These are phyloP conservation scores for Scaptomyza hsui DNA, from an alignment of 1,140 invertebrate genomes.

Conservation along the genomic window DNA sequence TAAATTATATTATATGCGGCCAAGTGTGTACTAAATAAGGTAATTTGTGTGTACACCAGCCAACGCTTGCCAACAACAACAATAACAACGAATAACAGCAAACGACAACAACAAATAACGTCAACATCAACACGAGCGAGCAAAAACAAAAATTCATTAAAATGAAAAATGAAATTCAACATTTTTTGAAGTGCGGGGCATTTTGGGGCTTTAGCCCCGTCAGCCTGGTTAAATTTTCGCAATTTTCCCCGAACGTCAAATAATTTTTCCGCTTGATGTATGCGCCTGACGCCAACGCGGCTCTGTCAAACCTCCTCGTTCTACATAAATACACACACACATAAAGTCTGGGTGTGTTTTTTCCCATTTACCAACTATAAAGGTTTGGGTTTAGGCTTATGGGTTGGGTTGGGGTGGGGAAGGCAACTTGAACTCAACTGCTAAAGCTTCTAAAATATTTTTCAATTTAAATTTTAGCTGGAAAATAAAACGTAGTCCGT, in stretches of 20 bases:
- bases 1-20: conserved; percentile 81
- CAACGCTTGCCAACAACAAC: conserved; percentile 51
- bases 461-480: conserved; percentile 23
- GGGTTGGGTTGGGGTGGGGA: too few species aligned
- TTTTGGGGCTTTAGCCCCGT: conserved; percentile 14
- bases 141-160: conserved; percentile 78
- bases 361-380: conserved; percentile 2
- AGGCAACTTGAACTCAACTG: conserved; percentile 10
- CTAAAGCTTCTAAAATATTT: conserved; percentile 16
- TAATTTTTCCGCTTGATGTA: conserved; percentile 64
- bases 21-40: conserved; percentile 79
- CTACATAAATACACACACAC: conserved; percentile 25
- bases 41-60: conserved; percentile 74
- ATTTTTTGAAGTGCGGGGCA: conserved; percentile 64
- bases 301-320: not conserved
- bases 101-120: conserved; percentile 40
- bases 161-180: conserved; percentile 83
- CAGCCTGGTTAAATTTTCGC: conserved; percentile 46
- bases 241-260: conserved; percentile 59
- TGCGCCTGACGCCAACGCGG: conserved; percentile 39
- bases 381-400: not conserved
- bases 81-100: conserved; percentile 19
- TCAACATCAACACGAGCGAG: conserved; percentile 30
- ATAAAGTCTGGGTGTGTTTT: not conserved
- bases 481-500: not conserved